Percentiles rank a stretch among this genome's conserved stretches.
Evolutionary conservation across 2,113 vertebrate genomes (phyloP).

Genomic region (Takifugu flavidus): DNA sequence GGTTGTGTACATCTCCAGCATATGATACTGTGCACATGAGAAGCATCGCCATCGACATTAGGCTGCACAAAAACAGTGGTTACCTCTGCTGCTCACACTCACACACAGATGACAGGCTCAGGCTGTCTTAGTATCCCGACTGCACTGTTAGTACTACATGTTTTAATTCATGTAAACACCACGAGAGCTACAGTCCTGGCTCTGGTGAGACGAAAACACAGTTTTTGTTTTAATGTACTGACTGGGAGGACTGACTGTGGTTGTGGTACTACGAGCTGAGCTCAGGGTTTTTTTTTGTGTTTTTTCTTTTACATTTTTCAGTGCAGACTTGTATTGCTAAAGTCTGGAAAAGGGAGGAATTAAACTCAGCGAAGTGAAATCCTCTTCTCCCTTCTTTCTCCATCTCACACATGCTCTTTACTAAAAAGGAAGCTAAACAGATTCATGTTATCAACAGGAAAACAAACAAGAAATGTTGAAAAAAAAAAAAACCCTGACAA

Average conservation of each 20-base stretch:
- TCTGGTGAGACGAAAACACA: constrained; percentile 47
- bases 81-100: constrained; percentile 44
- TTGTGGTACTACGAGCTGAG: constrained; percentile 54
- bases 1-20: constrained; percentile 74
- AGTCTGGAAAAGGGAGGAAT: constrained; percentile 39
- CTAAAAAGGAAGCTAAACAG: constrained; percentile 62
- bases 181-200: constrained; percentile 59
- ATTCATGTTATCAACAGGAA: constrained; percentile 52
- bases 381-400: constrained; percentile 15
- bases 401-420: constrained; percentile 59
- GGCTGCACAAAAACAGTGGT: constrained; percentile 69
- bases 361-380: constrained; percentile 31
- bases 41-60: constrained; percentile 65
- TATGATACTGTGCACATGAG: constrained; percentile 68
- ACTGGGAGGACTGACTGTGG: constrained; percentile 37
- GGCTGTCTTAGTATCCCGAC: constrained; percentile 31
- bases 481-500: constrained; percentile 15
- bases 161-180: constrained; percentile 31
- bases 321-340: constrained; percentile 74
- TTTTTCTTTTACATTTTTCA: constrained; percentile 42
- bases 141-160: constrained; percentile 15
- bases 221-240: constrained; percentile 22
- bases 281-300: constrained; percentile 47
- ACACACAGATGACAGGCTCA: constrained; percentile 34
- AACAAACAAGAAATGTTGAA: neutral